A percentile compares a stretch with the other conserved stretches of the same genome.
These are phyloP conservation scores for Petrocephalus schoutedeni DNA, from an alignment of 2,797 vertebrate species.

Conservation along the genomic window DNA sequence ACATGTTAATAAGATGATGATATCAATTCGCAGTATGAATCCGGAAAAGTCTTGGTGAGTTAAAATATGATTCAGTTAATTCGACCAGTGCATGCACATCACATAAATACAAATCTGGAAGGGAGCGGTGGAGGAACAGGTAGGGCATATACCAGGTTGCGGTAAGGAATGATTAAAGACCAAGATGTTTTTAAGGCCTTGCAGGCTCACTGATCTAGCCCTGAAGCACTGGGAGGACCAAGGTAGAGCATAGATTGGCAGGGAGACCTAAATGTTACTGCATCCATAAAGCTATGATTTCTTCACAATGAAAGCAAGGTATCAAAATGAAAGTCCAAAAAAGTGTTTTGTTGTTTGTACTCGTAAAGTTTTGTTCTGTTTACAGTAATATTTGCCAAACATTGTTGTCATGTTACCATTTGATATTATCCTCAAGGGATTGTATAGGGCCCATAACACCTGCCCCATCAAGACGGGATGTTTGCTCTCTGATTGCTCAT, in stretches of 20 bases:
- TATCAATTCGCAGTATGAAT: constrained; percentile 33
- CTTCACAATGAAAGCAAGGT: neutral
- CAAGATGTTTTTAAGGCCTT: neutral
- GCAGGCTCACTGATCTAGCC: neutral
- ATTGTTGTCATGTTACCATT: neutral
- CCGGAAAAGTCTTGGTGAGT: neutral
- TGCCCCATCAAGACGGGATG: neutral
- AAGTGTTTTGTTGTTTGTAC: neutral
- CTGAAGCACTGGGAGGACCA: neutral
- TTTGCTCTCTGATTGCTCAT: too few relatives aligned
- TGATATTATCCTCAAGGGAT: neutral
- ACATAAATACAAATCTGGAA: neutral
- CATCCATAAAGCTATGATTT: neutral
- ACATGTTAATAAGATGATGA: constrained; percentile 52
- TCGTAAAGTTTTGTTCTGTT: neutral
- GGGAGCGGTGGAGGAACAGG: neutral
- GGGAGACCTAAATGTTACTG: neutral
- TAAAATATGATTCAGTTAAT: neutral
- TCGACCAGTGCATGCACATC: neutral
- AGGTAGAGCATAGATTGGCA: neutral
- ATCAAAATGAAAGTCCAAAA: neutral
- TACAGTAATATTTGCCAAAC: neutral
- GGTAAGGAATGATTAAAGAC: neutral
- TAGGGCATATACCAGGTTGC: neutral
- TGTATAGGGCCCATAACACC: neutral